These are phyloP conservation scores for Indicator indicator DNA, from an alignment of 2,113 vertebrate species.

Conservation along the genomic window DNA sequence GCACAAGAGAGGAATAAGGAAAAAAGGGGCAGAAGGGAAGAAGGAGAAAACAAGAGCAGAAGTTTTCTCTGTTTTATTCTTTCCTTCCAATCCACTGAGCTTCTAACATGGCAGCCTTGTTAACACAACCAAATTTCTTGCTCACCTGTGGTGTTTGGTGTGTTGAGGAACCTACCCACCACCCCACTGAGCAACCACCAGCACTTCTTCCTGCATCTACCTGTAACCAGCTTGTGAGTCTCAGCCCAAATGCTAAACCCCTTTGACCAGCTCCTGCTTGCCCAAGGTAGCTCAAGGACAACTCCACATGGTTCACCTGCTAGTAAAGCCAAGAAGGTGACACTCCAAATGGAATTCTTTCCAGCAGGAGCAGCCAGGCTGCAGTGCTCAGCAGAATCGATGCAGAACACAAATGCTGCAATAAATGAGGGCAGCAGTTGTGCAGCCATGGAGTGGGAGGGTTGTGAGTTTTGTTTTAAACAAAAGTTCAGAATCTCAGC, in stretches of 20 bases:
- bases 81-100: fast-evolving
- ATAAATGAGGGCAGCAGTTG: neutral
- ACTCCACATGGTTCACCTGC: neutral
- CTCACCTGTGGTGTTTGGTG: neutral
- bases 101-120: neutral
- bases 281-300: neutral
- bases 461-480: neutral
- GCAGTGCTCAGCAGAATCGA: neutral
- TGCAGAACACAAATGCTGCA: neutral
- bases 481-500: neutral
- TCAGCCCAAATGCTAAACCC: neutral
- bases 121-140: neutral
- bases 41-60: too few species aligned
- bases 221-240: fast-evolving
- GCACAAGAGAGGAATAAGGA: too few species aligned
- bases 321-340: neutral
- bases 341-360: neutral
- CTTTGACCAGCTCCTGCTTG: neutral
- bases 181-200: neutral
- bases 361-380: constrained; percentile 19
- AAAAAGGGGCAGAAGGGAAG: too few species aligned
- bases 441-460: fast-evolving
- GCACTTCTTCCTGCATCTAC: neutral
- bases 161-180: neutral
- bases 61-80: neutral